Percentiles rank a stretch among this genome's conserved stretches.
Conservation (phyloP, 2,888 invertebrate species). For the Ennomos quercinarius region DNA sequence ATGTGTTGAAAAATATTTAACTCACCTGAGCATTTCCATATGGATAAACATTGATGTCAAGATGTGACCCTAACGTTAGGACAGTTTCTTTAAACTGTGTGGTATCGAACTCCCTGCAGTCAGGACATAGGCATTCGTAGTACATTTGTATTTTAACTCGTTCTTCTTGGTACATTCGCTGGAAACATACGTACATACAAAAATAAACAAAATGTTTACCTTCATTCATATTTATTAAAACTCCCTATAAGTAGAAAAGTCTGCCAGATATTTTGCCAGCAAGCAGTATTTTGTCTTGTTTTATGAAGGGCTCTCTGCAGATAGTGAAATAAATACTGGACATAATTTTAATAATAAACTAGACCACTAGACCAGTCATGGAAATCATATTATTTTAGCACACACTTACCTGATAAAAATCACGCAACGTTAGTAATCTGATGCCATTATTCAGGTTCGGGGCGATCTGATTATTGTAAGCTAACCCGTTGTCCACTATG, state of each 20-base stretch:
- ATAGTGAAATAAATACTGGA: no score
- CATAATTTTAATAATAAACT: no score
- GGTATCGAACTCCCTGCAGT: conserved; percentile 40
- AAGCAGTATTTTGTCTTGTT: no score
- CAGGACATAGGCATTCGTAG: conserved; percentile 53
- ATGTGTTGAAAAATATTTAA: no score
- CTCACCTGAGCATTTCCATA: conserved; percentile 56
- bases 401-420: conserved; percentile 1
- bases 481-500: conserved; percentile 8
- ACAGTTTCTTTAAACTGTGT: conserved; percentile 28
- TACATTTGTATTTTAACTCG: conserved; percentile 45
- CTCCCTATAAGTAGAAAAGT: no score
- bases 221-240: no score
- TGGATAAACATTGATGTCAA: conserved; percentile 47
- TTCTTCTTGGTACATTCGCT: conserved; percentile 9
- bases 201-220: no score
- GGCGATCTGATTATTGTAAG: not conserved
- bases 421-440: not conserved
- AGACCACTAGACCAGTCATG: no score
- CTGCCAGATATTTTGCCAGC: no score
- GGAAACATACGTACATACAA: not conserved
- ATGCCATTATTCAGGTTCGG: not conserved
- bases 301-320: no score
- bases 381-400: no score
- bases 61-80: conserved; percentile 20